These are phyloP conservation scores for Odontocolon sp. DNA, from an alignment of 2,888 invertebrate species.

Conservation along the genomic window DNA sequence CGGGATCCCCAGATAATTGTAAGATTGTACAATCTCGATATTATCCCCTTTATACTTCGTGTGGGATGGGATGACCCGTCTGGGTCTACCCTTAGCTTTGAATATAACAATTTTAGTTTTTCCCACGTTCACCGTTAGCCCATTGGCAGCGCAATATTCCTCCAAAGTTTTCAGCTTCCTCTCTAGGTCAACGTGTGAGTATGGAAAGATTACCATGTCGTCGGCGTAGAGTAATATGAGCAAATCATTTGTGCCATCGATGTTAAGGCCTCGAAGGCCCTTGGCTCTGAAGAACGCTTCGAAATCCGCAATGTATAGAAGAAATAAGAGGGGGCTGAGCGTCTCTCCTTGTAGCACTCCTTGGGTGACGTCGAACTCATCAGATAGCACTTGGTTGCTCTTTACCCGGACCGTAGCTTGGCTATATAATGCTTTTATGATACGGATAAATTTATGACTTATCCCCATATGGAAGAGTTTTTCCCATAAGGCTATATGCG, in stretches of 20 bases:
- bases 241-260: conserved; percentile 44
- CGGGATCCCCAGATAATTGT: conserved; percentile 31
- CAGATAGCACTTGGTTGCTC: conserved; percentile 6
- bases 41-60: conserved; percentile 22
- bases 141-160: conserved; percentile 51
- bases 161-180: conserved; percentile 42
- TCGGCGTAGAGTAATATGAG: conserved; percentile 57
- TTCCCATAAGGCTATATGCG: conserved; percentile 11
- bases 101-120: conserved; percentile 66
- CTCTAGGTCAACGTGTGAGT: conserved; percentile 35
- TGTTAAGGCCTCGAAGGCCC: conserved; percentile 43
- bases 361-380: conserved; percentile 32
- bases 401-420: conserved; percentile 4
- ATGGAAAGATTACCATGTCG: conserved; percentile 56
- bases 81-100: conserved; percentile 47
- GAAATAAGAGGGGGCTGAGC: conserved; percentile 38
- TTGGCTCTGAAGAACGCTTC: conserved; percentile 25
- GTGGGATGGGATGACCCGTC: background rate
- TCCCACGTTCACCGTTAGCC: conserved; percentile 55
- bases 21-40: conserved; percentile 51
- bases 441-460: conserved; percentile 37
- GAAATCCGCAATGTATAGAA: conserved; percentile 44
- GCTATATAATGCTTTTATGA: conserved; percentile 36
- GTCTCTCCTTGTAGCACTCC: conserved; percentile 55
- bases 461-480: conserved; percentile 38